Percentiles rank a stretch among this genome's conserved stretches.
These are phyloP conservation scores for Trachurus trachurus DNA, from an alignment of 2,797 vertebrate genomes.

Conservation along the genomic window DNA sequence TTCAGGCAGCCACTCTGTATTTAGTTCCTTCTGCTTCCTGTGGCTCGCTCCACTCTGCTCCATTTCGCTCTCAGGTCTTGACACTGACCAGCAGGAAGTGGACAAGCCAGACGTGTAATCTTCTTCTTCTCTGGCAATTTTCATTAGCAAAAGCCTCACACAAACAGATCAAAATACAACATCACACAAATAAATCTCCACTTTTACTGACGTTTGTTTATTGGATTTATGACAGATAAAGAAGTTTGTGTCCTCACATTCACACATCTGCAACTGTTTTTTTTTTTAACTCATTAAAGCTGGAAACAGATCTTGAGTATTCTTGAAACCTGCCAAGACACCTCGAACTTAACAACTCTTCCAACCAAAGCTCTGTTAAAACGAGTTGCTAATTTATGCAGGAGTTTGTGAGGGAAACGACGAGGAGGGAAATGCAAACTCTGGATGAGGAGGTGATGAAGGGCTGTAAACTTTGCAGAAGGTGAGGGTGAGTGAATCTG, in stretches of 20 bases:
- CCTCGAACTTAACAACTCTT: neutral
- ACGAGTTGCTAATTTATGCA: slow-evolving; percentile 5
- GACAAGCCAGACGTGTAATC: slow-evolving; percentile 31
- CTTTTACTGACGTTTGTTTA: neutral
- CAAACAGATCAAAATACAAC: slow-evolving; percentile 3
- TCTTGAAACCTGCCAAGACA: neutral
- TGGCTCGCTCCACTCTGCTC: slow-evolving; percentile 37
- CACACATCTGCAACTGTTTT: neutral
- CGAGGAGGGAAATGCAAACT: neutral
- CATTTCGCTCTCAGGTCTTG: slow-evolving; percentile 35
- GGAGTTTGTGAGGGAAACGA: slow-evolving; percentile 1
- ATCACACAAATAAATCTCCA: slow-evolving; percentile 8
- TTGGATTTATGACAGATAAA: neutral
- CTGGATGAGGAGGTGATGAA: neutral
- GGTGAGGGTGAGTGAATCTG: neutral
- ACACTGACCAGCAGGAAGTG: slow-evolving; percentile 34
- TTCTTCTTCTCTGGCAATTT: slow-evolving; percentile 22
- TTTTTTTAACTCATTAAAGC: neutral
- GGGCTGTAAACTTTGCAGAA: neutral
- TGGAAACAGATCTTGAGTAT: neutral
- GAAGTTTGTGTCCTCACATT: neutral
- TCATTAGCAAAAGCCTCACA: slow-evolving; percentile 24
- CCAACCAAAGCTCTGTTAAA: neutral
- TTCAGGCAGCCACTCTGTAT: slow-evolving; percentile 33
- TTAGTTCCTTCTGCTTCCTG: slow-evolving; percentile 37